Evolutionary conservation across 2,797 vertebrate species (phyloP).

Genomic region (Myotis myotis): DNA sequence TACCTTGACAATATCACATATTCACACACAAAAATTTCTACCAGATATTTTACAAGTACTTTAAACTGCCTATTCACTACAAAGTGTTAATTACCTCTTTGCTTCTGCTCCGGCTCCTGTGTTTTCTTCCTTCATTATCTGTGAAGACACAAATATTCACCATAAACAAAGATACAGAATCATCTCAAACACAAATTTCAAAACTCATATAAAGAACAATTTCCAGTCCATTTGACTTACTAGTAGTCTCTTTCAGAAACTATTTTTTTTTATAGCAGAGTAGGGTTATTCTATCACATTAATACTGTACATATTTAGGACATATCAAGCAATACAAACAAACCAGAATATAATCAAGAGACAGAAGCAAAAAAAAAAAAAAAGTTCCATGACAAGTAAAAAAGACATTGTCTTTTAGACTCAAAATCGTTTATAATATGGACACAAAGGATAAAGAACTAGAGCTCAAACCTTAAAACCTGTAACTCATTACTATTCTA

Average conservation of each 20-base stretch:
- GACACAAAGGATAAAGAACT: neutral
- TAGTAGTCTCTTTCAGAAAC: neutral
- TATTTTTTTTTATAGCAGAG: neutral
- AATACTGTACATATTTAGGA: neutral
- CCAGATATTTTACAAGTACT: slow-evolving; percentile 82
- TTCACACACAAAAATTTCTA: slow-evolving; percentile 83
- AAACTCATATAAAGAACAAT: neutral
- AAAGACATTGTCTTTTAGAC: neutral
- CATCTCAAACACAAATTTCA: neutral
- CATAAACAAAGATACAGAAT: slow-evolving; percentile 19
- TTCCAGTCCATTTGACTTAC: neutral
- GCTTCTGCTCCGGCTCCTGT: slow-evolving; percentile 98
- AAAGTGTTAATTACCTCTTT: slow-evolving; percentile 99
- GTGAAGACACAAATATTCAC: slow-evolving; percentile 55
- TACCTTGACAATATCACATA: slow-evolving; percentile 88
- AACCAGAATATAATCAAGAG: neutral
- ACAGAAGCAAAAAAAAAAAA: neutral
- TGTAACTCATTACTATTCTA: neutral
- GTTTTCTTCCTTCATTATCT: slow-evolving; percentile 94
- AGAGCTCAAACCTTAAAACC: neutral
- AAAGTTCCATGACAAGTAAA: neutral
- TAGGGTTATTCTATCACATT: neutral
- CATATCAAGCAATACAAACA: neutral
- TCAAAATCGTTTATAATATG: neutral
- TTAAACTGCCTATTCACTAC: slow-evolving; percentile 88